Evolutionary conservation across 2,113 vertebrate genomes (phyloP).

Genomic region (Coptodon bakossiorum): DNA sequence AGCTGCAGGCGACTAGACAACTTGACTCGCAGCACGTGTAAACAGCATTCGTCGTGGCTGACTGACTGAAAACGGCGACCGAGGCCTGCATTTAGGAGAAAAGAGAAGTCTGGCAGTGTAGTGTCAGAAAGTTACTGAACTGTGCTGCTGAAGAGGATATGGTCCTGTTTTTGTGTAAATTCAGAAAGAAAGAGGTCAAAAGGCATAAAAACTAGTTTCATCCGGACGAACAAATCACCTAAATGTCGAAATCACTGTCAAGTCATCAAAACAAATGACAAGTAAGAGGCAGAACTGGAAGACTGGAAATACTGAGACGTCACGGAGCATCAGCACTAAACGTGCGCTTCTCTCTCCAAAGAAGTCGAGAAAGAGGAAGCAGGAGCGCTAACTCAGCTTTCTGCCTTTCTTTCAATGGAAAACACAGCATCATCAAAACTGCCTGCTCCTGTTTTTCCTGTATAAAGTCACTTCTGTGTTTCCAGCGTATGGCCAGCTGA

Average conservation of each 20-base stretch:
- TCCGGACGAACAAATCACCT: constrained; percentile 8
- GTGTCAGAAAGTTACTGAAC: background rate
- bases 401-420: constrained; percentile 56
- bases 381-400: constrained; percentile 58
- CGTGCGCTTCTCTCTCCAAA: constrained; percentile 51
- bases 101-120: background rate
- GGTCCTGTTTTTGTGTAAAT: background rate
- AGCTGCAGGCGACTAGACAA: background rate
- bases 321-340: constrained; percentile 32
- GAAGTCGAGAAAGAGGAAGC: constrained; percentile 59
- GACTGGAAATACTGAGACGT: constrained; percentile 44
- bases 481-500: background rate
- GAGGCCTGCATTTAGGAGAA: background rate
- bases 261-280: constrained; percentile 38
- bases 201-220: background rate
- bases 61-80: background rate
- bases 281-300: background rate
- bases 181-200: background rate
- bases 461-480: constrained; percentile 44
- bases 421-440: constrained; percentile 39
- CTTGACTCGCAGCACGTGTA: background rate
- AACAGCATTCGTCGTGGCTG: constrained; percentile 8
- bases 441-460: constrained; percentile 18
- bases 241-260: background rate
- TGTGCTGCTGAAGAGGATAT: background rate